Evolutionary conservation across 2,888 invertebrate species (phyloP).

Genomic region (Temnothorax unifasciatus): DNA sequence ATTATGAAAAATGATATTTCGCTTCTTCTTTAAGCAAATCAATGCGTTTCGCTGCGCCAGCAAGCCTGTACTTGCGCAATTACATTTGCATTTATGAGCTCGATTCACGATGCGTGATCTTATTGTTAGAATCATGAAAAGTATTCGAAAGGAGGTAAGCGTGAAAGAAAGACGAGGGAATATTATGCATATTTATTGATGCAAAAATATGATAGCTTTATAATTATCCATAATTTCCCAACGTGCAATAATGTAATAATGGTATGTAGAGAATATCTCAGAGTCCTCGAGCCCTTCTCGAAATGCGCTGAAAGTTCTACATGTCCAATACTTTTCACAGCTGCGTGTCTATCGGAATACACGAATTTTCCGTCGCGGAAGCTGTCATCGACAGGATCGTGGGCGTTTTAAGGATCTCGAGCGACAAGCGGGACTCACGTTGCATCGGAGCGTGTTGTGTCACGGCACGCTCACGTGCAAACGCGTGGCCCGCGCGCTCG

Average conservation of each 20-base stretch:
- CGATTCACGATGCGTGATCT: constrained; percentile 27
- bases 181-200: constrained; percentile 17
- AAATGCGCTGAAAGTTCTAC: background rate
- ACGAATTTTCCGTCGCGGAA: constrained; percentile 10
- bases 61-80: background rate
- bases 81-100: constrained; percentile 47
- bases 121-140: constrained; percentile 16
- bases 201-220: constrained; percentile 11
- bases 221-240: constrained; percentile 22
- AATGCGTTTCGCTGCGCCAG: constrained; percentile 23
- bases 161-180: background rate
- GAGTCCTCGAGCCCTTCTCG: background rate
- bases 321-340: background rate
- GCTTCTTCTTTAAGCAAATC: constrained; percentile 29
- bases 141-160: background rate
- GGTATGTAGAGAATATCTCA: background rate
- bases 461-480: constrained; percentile 52
- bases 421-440: constrained; percentile 53
- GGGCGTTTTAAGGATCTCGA: constrained; percentile 66
- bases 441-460: constrained; percentile 34
- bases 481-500: constrained; percentile 58
- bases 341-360: constrained; percentile 43
- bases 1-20: constrained; percentile 43
- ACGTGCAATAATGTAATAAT: background rate
- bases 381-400: constrained; percentile 68